Conservation (phyloP, 2,797 vertebrate species). For the Rhinichthys osculus region DNA sequence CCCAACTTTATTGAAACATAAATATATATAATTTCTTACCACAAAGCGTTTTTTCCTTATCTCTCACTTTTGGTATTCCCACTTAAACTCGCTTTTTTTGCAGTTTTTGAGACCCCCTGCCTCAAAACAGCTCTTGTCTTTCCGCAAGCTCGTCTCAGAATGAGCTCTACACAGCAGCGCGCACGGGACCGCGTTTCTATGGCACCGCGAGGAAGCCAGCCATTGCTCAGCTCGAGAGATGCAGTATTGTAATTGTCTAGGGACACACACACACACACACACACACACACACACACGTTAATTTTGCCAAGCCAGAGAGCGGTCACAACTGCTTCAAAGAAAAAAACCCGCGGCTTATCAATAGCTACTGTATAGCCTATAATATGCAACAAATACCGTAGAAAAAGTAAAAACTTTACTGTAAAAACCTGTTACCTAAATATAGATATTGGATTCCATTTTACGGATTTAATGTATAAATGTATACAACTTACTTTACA, state of each 20-base stretch:
- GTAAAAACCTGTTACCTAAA: neutral
- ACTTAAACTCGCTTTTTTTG: slow-evolving; percentile 38
- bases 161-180: slow-evolving; percentile 54
- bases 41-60: neutral
- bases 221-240: slow-evolving; percentile 44
- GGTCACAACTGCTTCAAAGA: slow-evolving; percentile 29
- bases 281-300: neutral
- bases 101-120: slow-evolving; percentile 24
- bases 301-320: neutral
- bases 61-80: slow-evolving; percentile 29
- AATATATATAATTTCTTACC: slow-evolving; percentile 46
- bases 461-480: neutral
- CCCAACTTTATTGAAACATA: slow-evolving; percentile 43
- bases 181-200: slow-evolving; percentile 62
- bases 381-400: neutral
- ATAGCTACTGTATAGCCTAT: neutral
- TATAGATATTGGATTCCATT: neutral
- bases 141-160: slow-evolving; percentile 51
- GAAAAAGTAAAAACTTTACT: neutral
- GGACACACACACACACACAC: slow-evolving; percentile 21
- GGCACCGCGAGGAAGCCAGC: slow-evolving; percentile 55
- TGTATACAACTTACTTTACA: neutral
- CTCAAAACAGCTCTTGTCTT: slow-evolving; percentile 33
- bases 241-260: slow-evolving; percentile 52
- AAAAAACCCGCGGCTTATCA: neutral